Evolutionary conservation across 2,888 invertebrate species (phyloP).

Genomic region (Geophilus truncorum): DNA sequence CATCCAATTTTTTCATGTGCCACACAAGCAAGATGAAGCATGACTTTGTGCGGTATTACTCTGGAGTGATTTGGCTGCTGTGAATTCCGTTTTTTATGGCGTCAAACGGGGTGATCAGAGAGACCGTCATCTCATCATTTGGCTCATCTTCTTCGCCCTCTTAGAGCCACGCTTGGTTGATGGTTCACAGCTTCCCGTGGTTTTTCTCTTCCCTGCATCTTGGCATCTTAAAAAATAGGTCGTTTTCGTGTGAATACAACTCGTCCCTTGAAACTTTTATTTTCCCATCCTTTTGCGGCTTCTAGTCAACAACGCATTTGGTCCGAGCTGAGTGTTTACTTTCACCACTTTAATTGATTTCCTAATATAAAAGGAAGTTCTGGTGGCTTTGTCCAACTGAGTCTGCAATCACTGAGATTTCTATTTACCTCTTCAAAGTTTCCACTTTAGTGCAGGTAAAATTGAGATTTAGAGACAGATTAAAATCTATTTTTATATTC

Average conservation of each 20-base stretch:
- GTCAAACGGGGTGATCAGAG: background rate
- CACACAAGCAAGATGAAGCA: background rate
- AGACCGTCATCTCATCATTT: constrained; percentile 19
- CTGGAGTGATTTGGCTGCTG: background rate
- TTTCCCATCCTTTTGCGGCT: background rate
- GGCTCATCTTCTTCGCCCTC: constrained; percentile 1
- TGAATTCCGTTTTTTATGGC: background rate
- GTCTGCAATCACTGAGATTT: background rate
- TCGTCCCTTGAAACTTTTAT: background rate
- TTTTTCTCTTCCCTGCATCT: background rate
- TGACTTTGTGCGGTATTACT: background rate
- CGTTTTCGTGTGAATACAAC: background rate
- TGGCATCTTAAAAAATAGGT: background rate
- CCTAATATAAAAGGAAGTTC: background rate
- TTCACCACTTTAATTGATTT: background rate
- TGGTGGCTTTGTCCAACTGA: background rate
- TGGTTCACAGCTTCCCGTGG: background rate
- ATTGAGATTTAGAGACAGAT: too few relatives aligned
- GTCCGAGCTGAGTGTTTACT: background rate
- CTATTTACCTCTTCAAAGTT: background rate
- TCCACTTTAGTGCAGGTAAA: too few relatives aligned
- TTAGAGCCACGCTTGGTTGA: background rate
- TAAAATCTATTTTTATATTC: too few relatives aligned
- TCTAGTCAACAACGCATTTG: background rate
- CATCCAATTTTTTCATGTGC: background rate